These are phyloP conservation scores for Aurelia aurita complex sp. Pacific DNA, from an alignment of 30 jellyfish, hydroid and myxozoan genomes.

Conservation along the genomic window DNA sequence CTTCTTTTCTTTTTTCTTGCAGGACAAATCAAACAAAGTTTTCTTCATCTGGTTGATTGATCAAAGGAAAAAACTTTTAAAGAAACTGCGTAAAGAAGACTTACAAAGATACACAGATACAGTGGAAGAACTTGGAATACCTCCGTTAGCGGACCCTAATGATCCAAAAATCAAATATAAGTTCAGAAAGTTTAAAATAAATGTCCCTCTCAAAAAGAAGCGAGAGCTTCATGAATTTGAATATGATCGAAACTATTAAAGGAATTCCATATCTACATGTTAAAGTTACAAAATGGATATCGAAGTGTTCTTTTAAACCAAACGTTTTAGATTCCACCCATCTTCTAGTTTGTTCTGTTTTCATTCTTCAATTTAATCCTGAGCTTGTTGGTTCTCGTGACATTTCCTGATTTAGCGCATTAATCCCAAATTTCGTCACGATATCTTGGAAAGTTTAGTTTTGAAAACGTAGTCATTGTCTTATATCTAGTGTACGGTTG, in stretches of 20 bases:
- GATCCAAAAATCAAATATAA: constrained; percentile 77
- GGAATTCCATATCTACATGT: too few species aligned
- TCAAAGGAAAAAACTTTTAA: constrained; percentile 82
- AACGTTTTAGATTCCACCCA: too few species aligned
- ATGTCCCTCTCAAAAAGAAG: constrained; percentile 91
- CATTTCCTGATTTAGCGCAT: too few species aligned
- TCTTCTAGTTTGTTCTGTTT: too few species aligned
- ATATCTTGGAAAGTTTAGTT: too few species aligned
- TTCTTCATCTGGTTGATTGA: constrained; percentile 89
- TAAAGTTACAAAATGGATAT: too few species aligned
- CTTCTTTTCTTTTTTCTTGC: neutral
- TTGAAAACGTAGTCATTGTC: too few species aligned
- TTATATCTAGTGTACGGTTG: too few species aligned
- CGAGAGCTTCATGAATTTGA: constrained; percentile 95
- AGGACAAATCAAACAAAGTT: constrained; percentile 83
- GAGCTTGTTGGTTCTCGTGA: too few species aligned
- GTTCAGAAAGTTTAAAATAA: constrained; percentile 82
- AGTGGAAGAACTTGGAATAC: constrained; percentile 74
- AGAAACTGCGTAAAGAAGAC: constrained; percentile 51
- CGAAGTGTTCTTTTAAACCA: too few species aligned
- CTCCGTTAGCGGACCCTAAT: constrained; percentile 86
- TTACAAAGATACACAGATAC: constrained; percentile 63
- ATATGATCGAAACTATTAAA: constrained; percentile 79
- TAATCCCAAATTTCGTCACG: too few species aligned
- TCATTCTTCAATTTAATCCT: too few species aligned